These are phyloP conservation scores for Neocloeon triangulifer DNA, from an alignment of 1,140 invertebrate genomes.

Conservation along the genomic window DNA sequence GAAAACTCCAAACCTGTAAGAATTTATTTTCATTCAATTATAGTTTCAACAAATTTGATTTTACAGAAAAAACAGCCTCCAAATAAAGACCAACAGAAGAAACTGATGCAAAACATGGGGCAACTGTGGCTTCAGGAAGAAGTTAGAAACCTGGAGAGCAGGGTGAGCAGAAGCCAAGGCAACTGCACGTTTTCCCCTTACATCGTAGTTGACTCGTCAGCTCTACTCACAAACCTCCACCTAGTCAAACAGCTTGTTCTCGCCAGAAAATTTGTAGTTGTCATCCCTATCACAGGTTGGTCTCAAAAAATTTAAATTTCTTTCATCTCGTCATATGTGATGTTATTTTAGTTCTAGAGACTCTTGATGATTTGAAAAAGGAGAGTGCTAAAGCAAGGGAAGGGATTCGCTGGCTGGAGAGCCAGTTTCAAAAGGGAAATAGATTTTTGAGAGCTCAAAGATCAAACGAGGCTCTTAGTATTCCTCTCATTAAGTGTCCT, in stretches of 20 bases:
- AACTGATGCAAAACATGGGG: conserved; percentile 47
- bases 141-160: conserved; percentile 39
- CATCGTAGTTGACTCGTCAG: conserved; percentile 46
- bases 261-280: conserved; percentile 50
- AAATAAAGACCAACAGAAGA: conserved; percentile 14
- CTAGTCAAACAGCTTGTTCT: conserved; percentile 55
- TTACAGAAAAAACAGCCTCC: conserved; percentile 10
- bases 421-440: conserved; percentile 61
- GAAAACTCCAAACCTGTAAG: not conserved
- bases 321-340: conserved; percentile 4
- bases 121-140: conserved; percentile 51
- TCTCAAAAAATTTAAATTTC: too few species aligned
- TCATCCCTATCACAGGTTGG: conserved; percentile 57
- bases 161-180: conserved; percentile 11
- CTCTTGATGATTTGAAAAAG: conserved; percentile 64
- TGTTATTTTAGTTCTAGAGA: conserved; percentile 55
- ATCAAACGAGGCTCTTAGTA: conserved; percentile 43
- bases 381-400: conserved; percentile 51
- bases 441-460: conserved; percentile 59
- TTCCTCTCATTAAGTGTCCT: conserved; percentile 49
- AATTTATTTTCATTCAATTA: conserved; percentile 3
- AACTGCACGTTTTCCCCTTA: conserved; percentile 37
- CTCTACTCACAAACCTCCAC: conserved; percentile 41
- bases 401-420: conserved; percentile 76
- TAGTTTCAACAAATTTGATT: conserved; percentile 1